Evolutionary conservation across 2,113 vertebrate species (phyloP).

Genomic region (Prochilodus magdalenae): DNA sequence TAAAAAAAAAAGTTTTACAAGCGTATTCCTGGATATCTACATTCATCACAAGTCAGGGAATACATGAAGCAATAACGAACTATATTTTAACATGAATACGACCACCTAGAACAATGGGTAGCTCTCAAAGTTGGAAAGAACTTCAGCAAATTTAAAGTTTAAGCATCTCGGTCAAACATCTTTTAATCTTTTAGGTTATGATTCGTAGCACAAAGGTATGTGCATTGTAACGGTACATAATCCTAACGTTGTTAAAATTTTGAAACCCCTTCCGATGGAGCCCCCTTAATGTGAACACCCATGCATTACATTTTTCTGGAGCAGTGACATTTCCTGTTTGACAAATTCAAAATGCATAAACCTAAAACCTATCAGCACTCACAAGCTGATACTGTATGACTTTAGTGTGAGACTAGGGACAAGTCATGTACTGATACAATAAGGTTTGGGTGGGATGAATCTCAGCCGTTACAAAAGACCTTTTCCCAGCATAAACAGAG

Average conservation of each 20-base stretch:
- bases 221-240: conserved; percentile 1
- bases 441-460: conserved; percentile 27
- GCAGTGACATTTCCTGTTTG: conserved; percentile 26
- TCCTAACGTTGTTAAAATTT: background rate
- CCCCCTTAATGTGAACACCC: background rate
- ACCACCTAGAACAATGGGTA: conserved; percentile 20
- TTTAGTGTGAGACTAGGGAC: background rate
- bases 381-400: conserved; percentile 3
- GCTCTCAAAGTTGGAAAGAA: conserved; percentile 33
- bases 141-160: conserved; percentile 10
- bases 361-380: conserved; percentile 15
- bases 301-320: conserved; percentile 16
- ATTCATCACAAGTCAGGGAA: conserved; percentile 38
- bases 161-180: conserved; percentile 3
- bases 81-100: conserved; percentile 30
- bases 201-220: background rate
- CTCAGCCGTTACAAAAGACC: conserved; percentile 36
- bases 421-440: background rate
- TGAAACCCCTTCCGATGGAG: background rate
- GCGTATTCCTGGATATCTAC: conserved; percentile 32
- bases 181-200: background rate
- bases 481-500: conserved; percentile 30
- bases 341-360: conserved; percentile 13
- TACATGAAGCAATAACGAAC: conserved; percentile 51
- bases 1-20: conserved; percentile 5